Conservation (phyloP, 2,888 invertebrate genomes). For the Platycheirus rosarum region DNA sequence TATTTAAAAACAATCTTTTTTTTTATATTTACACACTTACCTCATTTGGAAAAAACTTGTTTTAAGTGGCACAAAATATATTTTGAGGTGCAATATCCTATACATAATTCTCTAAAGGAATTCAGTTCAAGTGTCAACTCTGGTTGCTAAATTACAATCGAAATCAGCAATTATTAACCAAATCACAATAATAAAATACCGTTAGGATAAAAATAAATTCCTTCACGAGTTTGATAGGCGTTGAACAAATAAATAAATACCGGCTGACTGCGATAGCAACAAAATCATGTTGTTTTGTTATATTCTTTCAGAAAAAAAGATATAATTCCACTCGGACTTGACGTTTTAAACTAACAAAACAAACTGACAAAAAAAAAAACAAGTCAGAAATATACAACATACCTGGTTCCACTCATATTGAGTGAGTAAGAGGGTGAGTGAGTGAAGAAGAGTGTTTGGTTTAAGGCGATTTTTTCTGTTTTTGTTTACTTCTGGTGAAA, state of each 20-base stretch:
- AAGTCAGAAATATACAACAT: constrained; percentile 8
- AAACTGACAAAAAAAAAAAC: constrained; percentile 14
- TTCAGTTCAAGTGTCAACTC: neutral
- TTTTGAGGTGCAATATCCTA: no score
- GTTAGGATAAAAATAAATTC: neutral
- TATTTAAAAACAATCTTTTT: neutral
- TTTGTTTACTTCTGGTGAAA: constrained; percentile 8
- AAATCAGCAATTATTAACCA: neutral
- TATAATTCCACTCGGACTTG: constrained; percentile 13
- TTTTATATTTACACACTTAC: neutral
- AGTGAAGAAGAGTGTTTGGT: no score
- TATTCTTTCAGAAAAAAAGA: neutral
- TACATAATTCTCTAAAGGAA: no score
- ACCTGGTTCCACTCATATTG: neutral
- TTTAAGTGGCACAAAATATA: neutral
- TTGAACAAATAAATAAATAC: constrained; percentile 24
- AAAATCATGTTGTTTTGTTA: constrained; percentile 16
- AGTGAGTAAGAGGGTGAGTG: neutral
- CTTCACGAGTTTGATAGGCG: neutral
- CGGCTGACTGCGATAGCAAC: constrained; percentile 30
- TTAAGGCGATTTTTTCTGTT: neutral
- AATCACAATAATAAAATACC: neutral
- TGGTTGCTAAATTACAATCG: neutral
- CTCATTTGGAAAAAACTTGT: no score
- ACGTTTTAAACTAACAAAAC: constrained; percentile 40